These are phyloP conservation scores for Pseudobourletiella spinata DNA, from an alignment of 1,140 invertebrate species.

Conservation along the genomic window DNA sequence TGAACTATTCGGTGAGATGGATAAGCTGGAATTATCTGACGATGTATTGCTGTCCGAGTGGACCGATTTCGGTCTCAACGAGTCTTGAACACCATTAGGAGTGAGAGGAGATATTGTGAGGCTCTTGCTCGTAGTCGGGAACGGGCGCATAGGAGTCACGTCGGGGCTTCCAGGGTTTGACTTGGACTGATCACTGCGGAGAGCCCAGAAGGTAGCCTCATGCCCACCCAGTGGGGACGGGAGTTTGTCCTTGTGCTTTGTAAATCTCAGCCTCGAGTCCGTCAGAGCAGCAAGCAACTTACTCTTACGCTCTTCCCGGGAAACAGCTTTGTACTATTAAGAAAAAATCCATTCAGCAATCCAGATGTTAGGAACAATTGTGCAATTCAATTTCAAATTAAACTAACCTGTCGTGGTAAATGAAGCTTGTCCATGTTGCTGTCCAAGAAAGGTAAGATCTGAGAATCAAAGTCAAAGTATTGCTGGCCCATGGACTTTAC, in stretches of 20 bases:
- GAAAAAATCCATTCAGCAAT: no score
- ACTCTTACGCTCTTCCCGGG: conserved; percentile 11
- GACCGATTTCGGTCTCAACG: no score
- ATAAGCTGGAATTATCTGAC: no score
- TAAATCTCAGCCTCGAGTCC: conserved; percentile 10
- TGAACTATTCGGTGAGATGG: no score
- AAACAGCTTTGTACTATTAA: conserved; percentile 17
- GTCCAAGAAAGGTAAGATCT: conserved; percentile 24
- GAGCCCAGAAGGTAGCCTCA: neutral
- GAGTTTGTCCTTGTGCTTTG: conserved; percentile 7
- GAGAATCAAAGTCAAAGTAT: conserved; percentile 22
- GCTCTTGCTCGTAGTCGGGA: no score
- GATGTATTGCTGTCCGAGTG: no score
- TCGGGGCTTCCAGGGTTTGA: no score
- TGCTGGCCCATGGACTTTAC: neutral
- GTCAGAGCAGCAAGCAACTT: conserved; percentile 15
- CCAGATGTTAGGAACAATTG: no score
- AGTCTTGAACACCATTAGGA: no score
- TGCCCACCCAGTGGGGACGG: neutral
- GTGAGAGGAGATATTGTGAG: no score
- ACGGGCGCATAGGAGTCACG: no score
- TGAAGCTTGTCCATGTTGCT: conserved; percentile 14
- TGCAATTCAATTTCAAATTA: no score
- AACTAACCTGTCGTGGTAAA: conserved; percentile 22
- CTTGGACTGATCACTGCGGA: neutral